Percentiles rank a stretch among this genome's conserved stretches.
phyloP scores from a whole-genome alignment of 2,888 invertebrate genomes.

The Eupelmus urozonus region DNA sequence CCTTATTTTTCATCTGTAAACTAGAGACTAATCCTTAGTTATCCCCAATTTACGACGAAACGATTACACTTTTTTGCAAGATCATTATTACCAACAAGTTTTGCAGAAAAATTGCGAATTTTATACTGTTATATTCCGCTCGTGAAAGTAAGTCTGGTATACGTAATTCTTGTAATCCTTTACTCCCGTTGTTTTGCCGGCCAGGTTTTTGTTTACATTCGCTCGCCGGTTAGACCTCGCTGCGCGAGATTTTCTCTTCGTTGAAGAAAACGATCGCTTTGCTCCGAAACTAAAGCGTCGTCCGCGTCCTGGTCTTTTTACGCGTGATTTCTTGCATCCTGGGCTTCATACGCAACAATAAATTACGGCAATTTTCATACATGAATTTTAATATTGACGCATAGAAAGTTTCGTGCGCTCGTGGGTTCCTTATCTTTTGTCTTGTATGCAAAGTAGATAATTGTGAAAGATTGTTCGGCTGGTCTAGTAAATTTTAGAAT shows the following conservation, averaged over 20 bases:
- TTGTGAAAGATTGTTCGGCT: neutral
- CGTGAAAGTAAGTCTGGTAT: conserved; percentile 34
- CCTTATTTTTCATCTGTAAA: too few relatives aligned
- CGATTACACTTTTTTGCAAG: too few relatives aligned
- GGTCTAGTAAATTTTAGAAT: too few relatives aligned
- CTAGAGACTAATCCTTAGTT: too few relatives aligned
- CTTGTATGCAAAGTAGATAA: neutral
- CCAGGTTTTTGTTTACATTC: conserved; percentile 51
- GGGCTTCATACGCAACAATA: conserved; percentile 29
- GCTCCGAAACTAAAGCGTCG: conserved; percentile 21
- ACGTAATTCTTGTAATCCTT: conserved; percentile 15
- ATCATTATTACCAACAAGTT: too few relatives aligned
- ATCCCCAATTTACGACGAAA: too few relatives aligned
- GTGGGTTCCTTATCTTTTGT: neutral
- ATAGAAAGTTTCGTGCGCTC: conserved; percentile 33
- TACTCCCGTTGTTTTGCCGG: conserved; percentile 1
- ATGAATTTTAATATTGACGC: conserved; percentile 14
- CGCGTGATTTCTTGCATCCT: conserved; percentile 13
- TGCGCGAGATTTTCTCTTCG: conserved; percentile 36
- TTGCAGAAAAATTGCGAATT: too few relatives aligned
- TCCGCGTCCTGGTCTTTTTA: conserved; percentile 12
- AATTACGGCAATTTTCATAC: conserved; percentile 28
- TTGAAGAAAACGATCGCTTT: conserved; percentile 12
- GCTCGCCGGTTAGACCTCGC: too few relatives aligned
- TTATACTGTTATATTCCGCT: too few relatives aligned